Conservation (phyloP, 1,140 invertebrate species). For the Helicoverpa zea region DNA sequence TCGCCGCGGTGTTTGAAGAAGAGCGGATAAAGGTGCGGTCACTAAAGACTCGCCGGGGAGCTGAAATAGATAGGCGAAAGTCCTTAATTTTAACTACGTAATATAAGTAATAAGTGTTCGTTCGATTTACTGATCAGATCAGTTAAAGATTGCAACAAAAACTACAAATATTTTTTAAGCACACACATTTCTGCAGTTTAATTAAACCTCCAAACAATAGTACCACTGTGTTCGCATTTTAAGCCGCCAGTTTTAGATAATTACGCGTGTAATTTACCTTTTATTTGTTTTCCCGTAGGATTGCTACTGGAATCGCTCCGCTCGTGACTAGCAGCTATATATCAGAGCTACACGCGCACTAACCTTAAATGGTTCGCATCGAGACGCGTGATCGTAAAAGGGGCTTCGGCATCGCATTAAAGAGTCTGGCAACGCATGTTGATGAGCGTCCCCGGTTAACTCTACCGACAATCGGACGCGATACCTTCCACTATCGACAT, state of each 20-base stretch:
- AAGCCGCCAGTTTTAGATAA: constrained; percentile 1
- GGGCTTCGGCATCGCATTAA: constrained; percentile 55
- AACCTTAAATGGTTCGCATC: constrained; percentile 57
- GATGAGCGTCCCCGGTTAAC: constrained; percentile 56
- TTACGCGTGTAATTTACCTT: constrained; percentile 8
- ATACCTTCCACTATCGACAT: constrained; percentile 45
- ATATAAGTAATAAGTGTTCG: too few relatives aligned
- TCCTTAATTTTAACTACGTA: neutral
- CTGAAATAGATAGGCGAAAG: too few relatives aligned
- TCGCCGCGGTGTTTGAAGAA: neutral
- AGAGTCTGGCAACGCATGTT: constrained; percentile 60
- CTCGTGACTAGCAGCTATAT: constrained; percentile 53
- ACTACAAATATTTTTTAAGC: too few relatives aligned
- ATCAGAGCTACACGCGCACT: constrained; percentile 55
- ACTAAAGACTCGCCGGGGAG: neutral
- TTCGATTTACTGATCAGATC: too few relatives aligned
- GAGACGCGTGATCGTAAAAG: constrained; percentile 58
- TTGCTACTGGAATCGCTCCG: constrained; percentile 52
- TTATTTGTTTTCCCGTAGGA: constrained; percentile 37
- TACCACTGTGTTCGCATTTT: neutral
- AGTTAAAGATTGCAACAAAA: too few relatives aligned
- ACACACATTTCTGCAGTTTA: neutral
- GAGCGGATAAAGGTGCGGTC: constrained; percentile 43
- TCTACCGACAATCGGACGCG: constrained; percentile 60
- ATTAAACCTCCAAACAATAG: constrained; percentile 1